These are phyloP conservation scores for Oxyteleia sp. DNA, from an alignment of 2,888 invertebrate genomes.

Conservation along the genomic window DNA sequence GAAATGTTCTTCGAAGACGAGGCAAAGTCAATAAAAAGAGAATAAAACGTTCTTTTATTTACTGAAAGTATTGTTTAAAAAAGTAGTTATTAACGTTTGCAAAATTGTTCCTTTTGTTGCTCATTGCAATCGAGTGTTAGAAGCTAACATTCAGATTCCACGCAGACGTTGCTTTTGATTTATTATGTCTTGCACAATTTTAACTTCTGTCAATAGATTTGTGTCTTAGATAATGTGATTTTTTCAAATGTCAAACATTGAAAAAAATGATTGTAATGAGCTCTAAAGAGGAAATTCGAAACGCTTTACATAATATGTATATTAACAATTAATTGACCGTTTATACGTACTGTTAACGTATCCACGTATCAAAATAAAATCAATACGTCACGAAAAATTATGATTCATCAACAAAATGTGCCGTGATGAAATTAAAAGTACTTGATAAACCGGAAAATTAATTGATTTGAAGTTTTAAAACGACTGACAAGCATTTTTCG, in stretches of 20 bases:
- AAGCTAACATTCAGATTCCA: conserved; percentile 7
- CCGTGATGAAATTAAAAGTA: neutral
- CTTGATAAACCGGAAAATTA: neutral
- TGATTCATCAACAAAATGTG: neutral
- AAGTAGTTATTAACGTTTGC: conserved; percentile 24
- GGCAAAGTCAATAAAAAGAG: neutral
- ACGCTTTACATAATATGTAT: neutral
- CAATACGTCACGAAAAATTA: neutral
- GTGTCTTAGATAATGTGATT: neutral
- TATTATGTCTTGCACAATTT: conserved; percentile 38
- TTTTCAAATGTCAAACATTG: conserved; percentile 34
- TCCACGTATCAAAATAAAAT: neutral
- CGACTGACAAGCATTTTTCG: too few relatives aligned
- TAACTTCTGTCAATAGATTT: conserved; percentile 22
- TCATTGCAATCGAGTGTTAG: neutral
- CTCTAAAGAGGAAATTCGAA: conserved; percentile 4
- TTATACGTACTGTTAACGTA: neutral
- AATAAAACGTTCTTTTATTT: conserved; percentile 10
- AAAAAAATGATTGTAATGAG: conserved; percentile 4
- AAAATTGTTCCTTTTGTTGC: conserved; percentile 23
- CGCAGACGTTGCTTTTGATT: conserved; percentile 39
- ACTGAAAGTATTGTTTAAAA: conserved; percentile 6
- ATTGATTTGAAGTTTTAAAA: neutral
- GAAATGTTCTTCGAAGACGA: too few relatives aligned
- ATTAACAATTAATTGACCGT: neutral